phyloP scores from a whole-genome alignment of 2,888 invertebrate genomes.

The Athetis lepigone region DNA sequence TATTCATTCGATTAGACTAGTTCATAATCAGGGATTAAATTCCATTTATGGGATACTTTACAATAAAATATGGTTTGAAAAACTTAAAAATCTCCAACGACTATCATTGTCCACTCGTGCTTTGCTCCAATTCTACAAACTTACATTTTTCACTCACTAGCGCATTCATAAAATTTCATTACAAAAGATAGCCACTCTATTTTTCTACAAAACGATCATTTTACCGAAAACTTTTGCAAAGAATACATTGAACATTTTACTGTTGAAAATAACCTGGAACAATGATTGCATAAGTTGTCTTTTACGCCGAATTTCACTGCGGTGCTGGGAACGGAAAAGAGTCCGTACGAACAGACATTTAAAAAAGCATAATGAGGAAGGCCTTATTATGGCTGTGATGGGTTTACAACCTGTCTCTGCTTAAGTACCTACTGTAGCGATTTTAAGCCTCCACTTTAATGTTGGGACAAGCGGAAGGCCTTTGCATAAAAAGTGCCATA shows the following conservation, averaged over 20 bases:
- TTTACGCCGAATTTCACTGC: conserved; percentile 23
- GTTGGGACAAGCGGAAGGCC: conserved; percentile 45
- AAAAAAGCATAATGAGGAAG: conserved; percentile 46
- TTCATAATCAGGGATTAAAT: too few species aligned
- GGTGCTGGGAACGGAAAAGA: conserved; percentile 1
- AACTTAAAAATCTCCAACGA: conserved; percentile 8
- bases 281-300: conserved; percentile 34
- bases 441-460: conserved; percentile 47
- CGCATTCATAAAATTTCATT: conserved; percentile 59
- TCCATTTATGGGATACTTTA: not conserved
- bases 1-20: too few species aligned
- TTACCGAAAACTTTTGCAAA: conserved; percentile 31
- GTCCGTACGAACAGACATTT: conserved; percentile 18
- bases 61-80: not conserved
- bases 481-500: conserved; percentile 49
- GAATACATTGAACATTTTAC: conserved; percentile 33
- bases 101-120: conserved; percentile 20
- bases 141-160: conserved; percentile 27
- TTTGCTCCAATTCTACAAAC: conserved; percentile 22
- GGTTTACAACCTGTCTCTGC: conserved; percentile 52
- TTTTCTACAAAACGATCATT: conserved; percentile 42
- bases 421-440: conserved; percentile 42
- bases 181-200: conserved; percentile 43
- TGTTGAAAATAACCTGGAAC: conserved; percentile 20
- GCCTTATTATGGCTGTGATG: conserved; percentile 49